Base-by-base conservation (phyloP, 2,797 vertebrate genomes). In the Hyperoplus immaculatus region DNA sequence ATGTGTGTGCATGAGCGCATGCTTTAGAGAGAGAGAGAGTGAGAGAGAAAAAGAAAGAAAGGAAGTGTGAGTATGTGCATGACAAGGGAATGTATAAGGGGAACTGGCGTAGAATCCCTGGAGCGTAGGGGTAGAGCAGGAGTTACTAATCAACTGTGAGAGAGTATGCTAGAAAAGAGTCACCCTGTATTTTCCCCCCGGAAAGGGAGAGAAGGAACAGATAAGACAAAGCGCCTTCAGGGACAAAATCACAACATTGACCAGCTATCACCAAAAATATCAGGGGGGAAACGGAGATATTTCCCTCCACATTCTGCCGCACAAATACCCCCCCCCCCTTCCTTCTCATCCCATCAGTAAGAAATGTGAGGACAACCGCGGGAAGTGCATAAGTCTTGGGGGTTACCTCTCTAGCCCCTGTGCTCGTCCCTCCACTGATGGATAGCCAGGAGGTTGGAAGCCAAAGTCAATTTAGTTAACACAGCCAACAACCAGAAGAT, bases 71-170 rank as follows among this genome's bases (percentile, higher is more conserved):
- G 82, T 86, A 51, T 86, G 83, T 87, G 88, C 84, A 83, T 91
- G 89, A 92, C 86, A 89, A 82, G 88, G 86, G 81, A 72, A 86
- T 87, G 86, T 73, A 87, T 93, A 92, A 92, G 87, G 85, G 81
- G 83, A 93, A 83, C 80, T 92, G 90, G 93, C 89, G 60, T 76
- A 63, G 87, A 86, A 78, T 91, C 92, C 88, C 92, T 77, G 84
- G 89, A 93, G 92, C 83, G 69, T 84, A 77, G 86, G 88, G 89
- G 83, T 80, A 87, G 84, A 90, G 87, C 89, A 87, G 87, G 89
- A 91, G 89, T 92, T 91, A 88, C 91, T 93, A 91, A 93, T 94
- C 92, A 92, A 93, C 92, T 92, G 91, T 91, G 92, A 91, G 91
- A 74, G 88, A 92, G 90, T 72, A 53, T 78, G 80, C 86, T 81